Evolutionary conservation across 2,797 vertebrate species (phyloP).

Genomic region (Vultur gryphus): DNA sequence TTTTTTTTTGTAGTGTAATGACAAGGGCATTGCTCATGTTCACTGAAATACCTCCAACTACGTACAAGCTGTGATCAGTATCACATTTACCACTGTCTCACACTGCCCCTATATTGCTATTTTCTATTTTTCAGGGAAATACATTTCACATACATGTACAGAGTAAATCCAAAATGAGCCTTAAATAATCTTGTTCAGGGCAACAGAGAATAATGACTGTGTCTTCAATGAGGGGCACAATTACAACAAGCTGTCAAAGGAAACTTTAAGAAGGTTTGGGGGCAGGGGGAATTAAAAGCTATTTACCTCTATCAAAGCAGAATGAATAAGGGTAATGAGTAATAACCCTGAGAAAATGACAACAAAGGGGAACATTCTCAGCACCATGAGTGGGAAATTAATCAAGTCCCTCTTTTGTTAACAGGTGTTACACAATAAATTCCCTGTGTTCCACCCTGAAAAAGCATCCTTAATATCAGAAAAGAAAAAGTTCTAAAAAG

Average conservation of each 20-base stretch:
- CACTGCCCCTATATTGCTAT: not conserved
- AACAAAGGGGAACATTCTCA: constrained; percentile 58
- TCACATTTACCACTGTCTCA: not conserved
- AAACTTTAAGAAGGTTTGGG: constrained; percentile 61
- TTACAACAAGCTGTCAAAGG: constrained; percentile 68
- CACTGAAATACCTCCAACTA: constrained; percentile 10
- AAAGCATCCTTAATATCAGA: constrained; percentile 31
- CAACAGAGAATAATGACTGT: constrained; percentile 61
- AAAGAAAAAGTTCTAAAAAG: not conserved
- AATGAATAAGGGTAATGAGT: constrained; percentile 67
- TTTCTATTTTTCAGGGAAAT: constrained; percentile 34
- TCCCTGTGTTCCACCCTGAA: constrained; percentile 33
- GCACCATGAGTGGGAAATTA: constrained; percentile 58
- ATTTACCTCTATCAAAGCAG: constrained; percentile 67
- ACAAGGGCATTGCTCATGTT: constrained; percentile 10
- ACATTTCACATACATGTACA: not conserved
- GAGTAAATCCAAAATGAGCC: constrained; percentile 41
- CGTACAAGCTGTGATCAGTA: not conserved
- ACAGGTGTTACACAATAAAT: constrained; percentile 64
- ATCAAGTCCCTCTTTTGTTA: constrained; percentile 60
- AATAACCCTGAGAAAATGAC: constrained; percentile 67
- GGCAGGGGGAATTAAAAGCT: constrained; percentile 64
- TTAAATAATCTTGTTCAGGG: constrained; percentile 59
- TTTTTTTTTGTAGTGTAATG: not conserved
- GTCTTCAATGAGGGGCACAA: constrained; percentile 60